A percentile compares a stretch with the other conserved stretches of the same genome.
Evolutionary conservation across 2,113 vertebrate genomes (phyloP).

Genomic region (Tenebrosternarchus preto): DNA sequence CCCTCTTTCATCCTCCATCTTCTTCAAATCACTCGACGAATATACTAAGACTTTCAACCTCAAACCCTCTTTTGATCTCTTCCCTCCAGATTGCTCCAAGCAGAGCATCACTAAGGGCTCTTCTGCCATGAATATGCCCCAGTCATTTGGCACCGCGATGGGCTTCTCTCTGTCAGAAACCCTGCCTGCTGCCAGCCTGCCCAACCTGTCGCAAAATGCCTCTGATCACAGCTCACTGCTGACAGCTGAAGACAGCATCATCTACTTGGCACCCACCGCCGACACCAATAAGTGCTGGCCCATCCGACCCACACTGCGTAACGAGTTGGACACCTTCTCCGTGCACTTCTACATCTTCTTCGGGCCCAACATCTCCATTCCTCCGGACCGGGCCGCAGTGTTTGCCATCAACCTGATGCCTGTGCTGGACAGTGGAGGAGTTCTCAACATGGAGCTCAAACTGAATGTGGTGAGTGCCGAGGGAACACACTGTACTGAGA

Average conservation of each 20-base stretch:
- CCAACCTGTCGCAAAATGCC: constrained; percentile 64
- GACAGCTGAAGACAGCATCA: constrained; percentile 64
- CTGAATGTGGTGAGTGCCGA: constrained; percentile 84
- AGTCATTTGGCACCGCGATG: constrained; percentile 85
- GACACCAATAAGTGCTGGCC: constrained; percentile 86
- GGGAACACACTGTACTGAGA: not conserved
- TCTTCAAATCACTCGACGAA: constrained; percentile 13
- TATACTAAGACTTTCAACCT: constrained; percentile 23
- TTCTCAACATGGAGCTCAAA: constrained; percentile 93
- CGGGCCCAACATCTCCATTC: constrained; percentile 90
- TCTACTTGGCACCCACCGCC: constrained; percentile 64
- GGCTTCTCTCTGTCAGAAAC: constrained; percentile 78
- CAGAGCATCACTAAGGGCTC: constrained; percentile 77
- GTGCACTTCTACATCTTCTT: constrained; percentile 99
- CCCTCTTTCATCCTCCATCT: constrained; percentile 1
- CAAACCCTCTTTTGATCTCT: constrained; percentile 34
- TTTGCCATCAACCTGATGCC: constrained; percentile 93
- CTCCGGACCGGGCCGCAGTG: constrained; percentile 84
- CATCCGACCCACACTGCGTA: constrained; percentile 89
- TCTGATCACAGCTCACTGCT: constrained; percentile 58
- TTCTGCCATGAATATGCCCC: constrained; percentile 94
- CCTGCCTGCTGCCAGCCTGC: constrained; percentile 67
- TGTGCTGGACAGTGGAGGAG: constrained; percentile 92
- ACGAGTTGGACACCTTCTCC: constrained; percentile 96
- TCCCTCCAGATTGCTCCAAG: constrained; percentile 85